Evolutionary conservation across 2,113 vertebrate genomes (phyloP).

Genomic region (Brachypodius melanocephalos): DNA sequence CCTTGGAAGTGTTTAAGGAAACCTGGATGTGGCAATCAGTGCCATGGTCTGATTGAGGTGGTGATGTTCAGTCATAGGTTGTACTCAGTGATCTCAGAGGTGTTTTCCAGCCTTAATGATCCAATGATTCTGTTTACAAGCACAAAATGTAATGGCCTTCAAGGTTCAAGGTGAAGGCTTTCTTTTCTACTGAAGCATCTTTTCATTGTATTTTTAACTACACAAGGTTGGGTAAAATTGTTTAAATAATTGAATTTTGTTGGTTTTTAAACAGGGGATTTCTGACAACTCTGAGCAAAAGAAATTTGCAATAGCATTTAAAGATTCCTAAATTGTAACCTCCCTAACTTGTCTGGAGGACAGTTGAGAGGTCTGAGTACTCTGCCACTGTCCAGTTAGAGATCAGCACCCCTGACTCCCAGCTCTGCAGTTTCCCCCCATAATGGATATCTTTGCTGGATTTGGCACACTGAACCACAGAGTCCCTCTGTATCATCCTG

Average conservation of each 20-base stretch:
- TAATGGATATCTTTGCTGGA: neutral
- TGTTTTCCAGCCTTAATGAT: neutral
- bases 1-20: neutral
- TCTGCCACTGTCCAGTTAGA: neutral
- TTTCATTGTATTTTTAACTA: conserved; percentile 70
- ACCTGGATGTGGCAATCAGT: neutral
- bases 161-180: conserved; percentile 53
- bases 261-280: conserved; percentile 15
- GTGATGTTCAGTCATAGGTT: neutral
- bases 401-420: too few species aligned
- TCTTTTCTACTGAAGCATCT: conserved; percentile 62
- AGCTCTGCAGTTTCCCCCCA: neutral
- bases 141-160: conserved; percentile 73
- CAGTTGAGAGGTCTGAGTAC: neutral
- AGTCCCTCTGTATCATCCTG: neutral
- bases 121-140: conserved; percentile 8
- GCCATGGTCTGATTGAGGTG: neutral
- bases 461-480: neutral
- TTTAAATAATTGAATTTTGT: conserved; percentile 49
- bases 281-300: neutral
- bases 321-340: neutral
- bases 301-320: neutral
- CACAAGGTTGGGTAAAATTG: conserved; percentile 42
- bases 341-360: neutral
- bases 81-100: neutral